Percentiles rank a stretch among this genome's conserved stretches.
Evolutionary conservation across 2,113 vertebrate species (phyloP).

Genomic region (Podarcis muralis): DNA sequence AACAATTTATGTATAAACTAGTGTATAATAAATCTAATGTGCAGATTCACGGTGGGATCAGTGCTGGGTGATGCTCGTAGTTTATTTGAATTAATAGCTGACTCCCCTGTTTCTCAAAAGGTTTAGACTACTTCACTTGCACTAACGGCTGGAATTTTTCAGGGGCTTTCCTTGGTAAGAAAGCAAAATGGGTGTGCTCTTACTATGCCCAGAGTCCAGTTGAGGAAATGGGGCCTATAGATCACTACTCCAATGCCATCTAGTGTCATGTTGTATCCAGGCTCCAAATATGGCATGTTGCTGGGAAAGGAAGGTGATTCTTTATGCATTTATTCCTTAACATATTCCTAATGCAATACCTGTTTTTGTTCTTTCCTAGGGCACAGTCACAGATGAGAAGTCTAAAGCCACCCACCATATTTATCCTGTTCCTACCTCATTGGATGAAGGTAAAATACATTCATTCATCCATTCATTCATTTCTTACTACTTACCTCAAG

Average conservation of each 20-base stretch:
- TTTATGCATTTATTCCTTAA: not conserved
- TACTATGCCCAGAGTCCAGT: not conserved
- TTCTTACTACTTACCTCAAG: not conserved
- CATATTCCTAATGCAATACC: not conserved
- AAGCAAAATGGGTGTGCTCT: not conserved
- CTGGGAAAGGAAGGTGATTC: not conserved
- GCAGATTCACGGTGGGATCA: not conserved
- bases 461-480: too few species aligned
- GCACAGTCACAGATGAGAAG: constrained; percentile 94
- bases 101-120: not conserved
- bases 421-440: constrained; percentile 84
- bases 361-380: constrained; percentile 73
- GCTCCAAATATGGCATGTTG: not conserved
- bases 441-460: constrained; percentile 87
- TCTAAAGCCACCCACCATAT: constrained; percentile 95
- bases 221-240: not conserved
- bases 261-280: not conserved
- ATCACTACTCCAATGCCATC: not conserved
- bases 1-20: not conserved
- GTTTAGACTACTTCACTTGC: not conserved
- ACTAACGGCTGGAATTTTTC: not conserved
- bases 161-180: not conserved
- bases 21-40: not conserved
- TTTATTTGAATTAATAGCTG: not conserved
- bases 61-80: not conserved